Base-by-base conservation (phyloP, 1,140 invertebrate species). In the Tetragonula clypearis region DNA sequence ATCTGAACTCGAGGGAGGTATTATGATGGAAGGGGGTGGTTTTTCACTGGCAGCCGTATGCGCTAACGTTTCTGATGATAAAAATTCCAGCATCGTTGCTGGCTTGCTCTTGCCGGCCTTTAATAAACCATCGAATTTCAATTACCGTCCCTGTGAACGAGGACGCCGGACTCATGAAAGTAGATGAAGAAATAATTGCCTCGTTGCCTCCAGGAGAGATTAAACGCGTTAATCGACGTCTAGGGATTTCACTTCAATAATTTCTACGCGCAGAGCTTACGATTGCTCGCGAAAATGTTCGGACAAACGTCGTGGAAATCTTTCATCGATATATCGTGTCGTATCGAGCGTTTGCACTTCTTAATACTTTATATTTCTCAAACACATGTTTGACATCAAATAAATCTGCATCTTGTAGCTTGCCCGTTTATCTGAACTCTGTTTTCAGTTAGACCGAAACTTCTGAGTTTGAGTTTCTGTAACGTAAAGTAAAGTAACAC, bases 61-160 rank as follows among this genome's bases (percentile, higher is more conserved):
- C 49, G 23, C 21, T 19, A 79, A 60, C 35, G 11, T 71, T 21
- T 11, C 35, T 77, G 56, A 60, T 77, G 56, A 71, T 78, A 78
- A 84, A 84, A 84, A 78, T 83, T 83, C 82, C 17, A 35, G 17
- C 74, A 6, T 26, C 71, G 71, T 41, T 53, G 41, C 73, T 41
- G 30, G 35, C 17, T 41, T 68, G 66, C 66, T 68, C 17, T 17
- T 23, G 19, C 35, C n/a, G 5, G 4, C 41, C n/a, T 77, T 41
- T 23, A 19, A 55, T 26, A 9, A 41, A 26, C 26, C 62, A 77
- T 83, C 81, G 82, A 78, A 71, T 84, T 79, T 84, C 82, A 78
- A 84, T 84, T 78, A 84, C 1, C 58, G 9, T n/a, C 35, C n/a
- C 21, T 12, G 21, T 3, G 26, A 14, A 41, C 17, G 8, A 15